A percentile compares a stretch with the other conserved stretches of the same genome.
phyloP scores from a whole-genome alignment of 2,888 invertebrate genomes.

The Pherbina coryleti region DNA sequence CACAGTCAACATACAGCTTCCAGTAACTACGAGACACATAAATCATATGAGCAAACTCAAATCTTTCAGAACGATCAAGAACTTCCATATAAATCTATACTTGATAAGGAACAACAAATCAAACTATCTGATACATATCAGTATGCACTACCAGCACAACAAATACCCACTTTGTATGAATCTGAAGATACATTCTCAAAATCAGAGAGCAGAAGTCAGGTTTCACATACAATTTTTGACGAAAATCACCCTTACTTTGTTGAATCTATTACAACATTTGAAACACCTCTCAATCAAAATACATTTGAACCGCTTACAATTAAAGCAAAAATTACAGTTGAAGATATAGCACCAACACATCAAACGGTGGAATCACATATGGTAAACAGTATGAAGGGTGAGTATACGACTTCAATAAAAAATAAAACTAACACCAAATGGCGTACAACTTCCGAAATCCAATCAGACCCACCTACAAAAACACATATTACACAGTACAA shows the following conservation, averaged over 20 bases:
- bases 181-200: slow-evolving; percentile 26
- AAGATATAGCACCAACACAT: slow-evolving; percentile 30
- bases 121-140: slow-evolving; percentile 35
- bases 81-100: slow-evolving; percentile 38
- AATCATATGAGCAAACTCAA: slow-evolving; percentile 39
- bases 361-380: slow-evolving; percentile 40
- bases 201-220: background rate
- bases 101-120: slow-evolving; percentile 40
- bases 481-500: slow-evolving; percentile 62
- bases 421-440: slow-evolving; percentile 55
- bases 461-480: slow-evolving; percentile 52
- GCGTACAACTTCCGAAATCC: slow-evolving; percentile 64
- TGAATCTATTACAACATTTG: slow-evolving; percentile 37
- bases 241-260: slow-evolving; percentile 22
- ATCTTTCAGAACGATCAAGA: slow-evolving; percentile 44
- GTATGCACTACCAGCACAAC: slow-evolving; percentile 41
- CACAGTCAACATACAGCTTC: slow-evolving; percentile 5
- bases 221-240: background rate
- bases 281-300: slow-evolving; percentile 20
- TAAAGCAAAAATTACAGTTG: slow-evolving; percentile 30
- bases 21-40: slow-evolving; percentile 39
- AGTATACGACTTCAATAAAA: slow-evolving; percentile 52
- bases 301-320: slow-evolving; percentile 27
- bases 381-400: slow-evolving; percentile 52
- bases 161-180: slow-evolving; percentile 36